A percentile compares a stretch with the other conserved stretches of the same genome.
phyloP scores from a whole-genome alignment of 2,113 vertebrate genomes.

The Genyomyrus donnyi region DNA sequence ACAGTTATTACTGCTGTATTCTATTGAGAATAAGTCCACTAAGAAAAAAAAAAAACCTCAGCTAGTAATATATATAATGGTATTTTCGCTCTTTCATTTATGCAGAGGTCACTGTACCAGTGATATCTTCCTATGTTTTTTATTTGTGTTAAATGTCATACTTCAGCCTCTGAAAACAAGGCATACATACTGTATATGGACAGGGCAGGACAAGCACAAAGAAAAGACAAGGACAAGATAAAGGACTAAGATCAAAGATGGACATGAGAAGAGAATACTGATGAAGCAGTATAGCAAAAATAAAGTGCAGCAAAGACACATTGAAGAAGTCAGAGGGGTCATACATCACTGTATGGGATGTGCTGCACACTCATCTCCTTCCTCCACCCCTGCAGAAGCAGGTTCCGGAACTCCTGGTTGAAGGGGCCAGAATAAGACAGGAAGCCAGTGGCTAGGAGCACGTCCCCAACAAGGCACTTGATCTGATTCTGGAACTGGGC shows the following conservation, averaged over 20 bases:
- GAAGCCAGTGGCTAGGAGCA: constrained; percentile 72
- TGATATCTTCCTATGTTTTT: neutral
- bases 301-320: neutral
- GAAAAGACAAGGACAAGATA: neutral
- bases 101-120: neutral
- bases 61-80: neutral
- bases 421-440: constrained; percentile 76
- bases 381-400: constrained; percentile 66
- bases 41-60: neutral
- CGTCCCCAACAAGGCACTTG: constrained; percentile 64
- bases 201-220: neutral
- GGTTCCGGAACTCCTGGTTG: constrained; percentile 73
- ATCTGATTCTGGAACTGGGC: constrained; percentile 66
- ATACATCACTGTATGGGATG: constrained; percentile 62
- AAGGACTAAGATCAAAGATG: neutral
- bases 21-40: neutral
- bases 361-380: constrained; percentile 59
- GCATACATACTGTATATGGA: neutral
- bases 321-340: neutral
- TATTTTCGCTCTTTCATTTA: neutral
- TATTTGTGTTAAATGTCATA: neutral
- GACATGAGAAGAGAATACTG: neutral
- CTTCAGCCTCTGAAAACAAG: neutral
- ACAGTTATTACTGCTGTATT: neutral
- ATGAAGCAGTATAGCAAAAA: neutral